These are phyloP conservation scores for Pelobates cultripes DNA, from an alignment of 2,797 vertebrate species.

Conservation along the genomic window DNA sequence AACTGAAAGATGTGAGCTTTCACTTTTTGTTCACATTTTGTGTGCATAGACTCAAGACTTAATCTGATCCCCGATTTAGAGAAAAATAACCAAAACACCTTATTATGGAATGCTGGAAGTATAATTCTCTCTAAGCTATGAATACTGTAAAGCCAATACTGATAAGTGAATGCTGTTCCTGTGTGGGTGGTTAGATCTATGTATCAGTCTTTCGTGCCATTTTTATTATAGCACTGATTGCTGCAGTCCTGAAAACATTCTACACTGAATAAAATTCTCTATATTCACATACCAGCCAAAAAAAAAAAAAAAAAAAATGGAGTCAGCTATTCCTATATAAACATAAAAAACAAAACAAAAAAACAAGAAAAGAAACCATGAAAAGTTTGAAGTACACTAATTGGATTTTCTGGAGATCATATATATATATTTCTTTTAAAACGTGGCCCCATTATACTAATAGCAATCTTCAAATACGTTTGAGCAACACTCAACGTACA, in stretches of 20 bases:
- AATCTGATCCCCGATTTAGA: not conserved
- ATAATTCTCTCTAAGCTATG: not conserved
- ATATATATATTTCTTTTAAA: conserved; percentile 40
- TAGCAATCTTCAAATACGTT: conserved; percentile 66
- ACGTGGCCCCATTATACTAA: conserved; percentile 63
- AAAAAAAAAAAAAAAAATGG: not conserved
- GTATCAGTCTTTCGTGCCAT: not conserved
- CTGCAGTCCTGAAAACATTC: not conserved
- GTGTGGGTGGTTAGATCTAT: too few relatives aligned
- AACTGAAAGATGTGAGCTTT: not conserved
- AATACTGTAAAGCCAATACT: conserved; percentile 20
- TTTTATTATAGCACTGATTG: not conserved
- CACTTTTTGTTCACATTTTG: conserved; percentile 18
- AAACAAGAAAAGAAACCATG: not conserved
- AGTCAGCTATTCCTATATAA: conserved; percentile 31
- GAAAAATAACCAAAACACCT: not conserved
- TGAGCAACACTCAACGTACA: conserved; percentile 72
- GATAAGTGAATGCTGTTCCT: not conserved
- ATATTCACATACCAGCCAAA: not conserved
- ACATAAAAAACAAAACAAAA: conserved; percentile 1
- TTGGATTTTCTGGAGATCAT: conserved; percentile 47
- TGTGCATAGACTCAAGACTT: conserved; percentile 10
- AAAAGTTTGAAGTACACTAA: conserved; percentile 26
- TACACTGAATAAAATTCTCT: not conserved
- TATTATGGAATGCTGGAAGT: conserved; percentile 32